Evolutionary conservation across 1,140 invertebrate species (phyloP).

Genomic region (Drosophila sucinea): DNA sequence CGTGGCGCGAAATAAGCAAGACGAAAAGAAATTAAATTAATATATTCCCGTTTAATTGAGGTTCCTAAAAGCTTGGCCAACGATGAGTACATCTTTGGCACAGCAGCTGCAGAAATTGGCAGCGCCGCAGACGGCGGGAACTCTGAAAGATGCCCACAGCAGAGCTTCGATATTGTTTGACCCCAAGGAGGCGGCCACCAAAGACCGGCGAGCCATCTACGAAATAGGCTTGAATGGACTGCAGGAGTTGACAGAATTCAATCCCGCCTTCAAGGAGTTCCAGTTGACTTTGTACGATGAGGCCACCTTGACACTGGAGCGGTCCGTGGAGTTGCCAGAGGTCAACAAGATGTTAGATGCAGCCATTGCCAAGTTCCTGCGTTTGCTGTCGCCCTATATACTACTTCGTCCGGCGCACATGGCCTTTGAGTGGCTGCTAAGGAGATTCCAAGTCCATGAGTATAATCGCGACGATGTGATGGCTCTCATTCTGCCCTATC

Average conservation of each 20-base stretch:
- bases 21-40: not conserved
- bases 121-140: slow-evolving; percentile 89
- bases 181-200: slow-evolving; percentile 92
- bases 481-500: slow-evolving; percentile 93
- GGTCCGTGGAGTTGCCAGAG: slow-evolving; percentile 89
- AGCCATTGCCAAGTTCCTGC: slow-evolving; percentile 91
- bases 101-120: slow-evolving; percentile 92
- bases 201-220: slow-evolving; percentile 92
- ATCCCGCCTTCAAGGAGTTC: slow-evolving; percentile 89
- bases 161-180: slow-evolving; percentile 93
- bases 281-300: slow-evolving; percentile 90
- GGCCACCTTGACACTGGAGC: slow-evolving; percentile 89
- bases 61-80: slow-evolving; percentile 13
- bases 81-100: slow-evolving; percentile 89
- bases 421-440: slow-evolving; percentile 96
- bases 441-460: slow-evolving; percentile 93
- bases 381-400: slow-evolving; percentile 93
- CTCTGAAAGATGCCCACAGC: slow-evolving; percentile 88
- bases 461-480: slow-evolving; percentile 93
- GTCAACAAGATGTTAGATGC: slow-evolving; percentile 91
- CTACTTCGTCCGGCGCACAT: slow-evolving; percentile 92
- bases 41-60: not conserved
- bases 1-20: slow-evolving; percentile 1
- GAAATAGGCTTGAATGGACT: slow-evolving; percentile 93
- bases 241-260: slow-evolving; percentile 90